Conservation (phyloP, 2,888 invertebrate species). For the Augochlorella aurata region DNA sequence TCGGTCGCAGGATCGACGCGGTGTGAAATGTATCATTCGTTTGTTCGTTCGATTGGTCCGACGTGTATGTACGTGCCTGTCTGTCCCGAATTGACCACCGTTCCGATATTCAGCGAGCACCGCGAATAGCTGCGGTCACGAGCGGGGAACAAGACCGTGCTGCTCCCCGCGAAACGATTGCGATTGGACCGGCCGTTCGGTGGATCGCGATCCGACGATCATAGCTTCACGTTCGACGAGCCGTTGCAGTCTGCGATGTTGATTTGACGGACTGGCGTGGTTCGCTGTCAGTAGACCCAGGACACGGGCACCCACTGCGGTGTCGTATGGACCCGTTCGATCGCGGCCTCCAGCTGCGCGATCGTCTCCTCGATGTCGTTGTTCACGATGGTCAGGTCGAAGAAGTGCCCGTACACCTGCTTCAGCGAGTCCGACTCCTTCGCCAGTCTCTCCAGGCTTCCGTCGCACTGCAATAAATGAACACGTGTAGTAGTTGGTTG, state of each 20-base stretch:
- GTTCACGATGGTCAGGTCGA: conserved; percentile 98
- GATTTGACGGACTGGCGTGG: conserved; percentile 77
- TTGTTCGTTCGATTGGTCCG: conserved; percentile 58
- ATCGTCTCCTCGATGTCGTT: conserved; percentile 99
- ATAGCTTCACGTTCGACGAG: conserved; percentile 78
- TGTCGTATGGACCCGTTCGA: conserved; percentile 94
- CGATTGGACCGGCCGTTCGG: conserved; percentile 54
- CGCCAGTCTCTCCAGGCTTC: conserved; percentile 96
- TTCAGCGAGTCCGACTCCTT: conserved; percentile 98
- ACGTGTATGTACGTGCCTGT: conserved; percentile 41
- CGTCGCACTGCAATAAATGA: conserved; percentile 91
- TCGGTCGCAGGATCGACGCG: conserved; percentile 47
- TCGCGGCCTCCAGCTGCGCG: conserved; percentile 93
- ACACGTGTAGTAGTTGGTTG: too few relatives aligned
- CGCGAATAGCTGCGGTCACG: conserved; percentile 12
- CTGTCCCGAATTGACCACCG: conserved; percentile 33
- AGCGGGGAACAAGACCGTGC: conserved; percentile 24
- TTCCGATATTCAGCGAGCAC: conserved; percentile 28
- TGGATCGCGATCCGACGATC: conserved; percentile 63
- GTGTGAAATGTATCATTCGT: conserved; percentile 28
- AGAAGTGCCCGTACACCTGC: conserved; percentile 98
- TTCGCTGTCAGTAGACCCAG: conserved; percentile 95
- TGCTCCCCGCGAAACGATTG: conserved; percentile 31
- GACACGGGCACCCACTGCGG: conserved; percentile 99
- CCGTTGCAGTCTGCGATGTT: conserved; percentile 78